phyloP scores from a whole-genome alignment of 2,888 invertebrate genomes.

The Parelbella ahira region DNA sequence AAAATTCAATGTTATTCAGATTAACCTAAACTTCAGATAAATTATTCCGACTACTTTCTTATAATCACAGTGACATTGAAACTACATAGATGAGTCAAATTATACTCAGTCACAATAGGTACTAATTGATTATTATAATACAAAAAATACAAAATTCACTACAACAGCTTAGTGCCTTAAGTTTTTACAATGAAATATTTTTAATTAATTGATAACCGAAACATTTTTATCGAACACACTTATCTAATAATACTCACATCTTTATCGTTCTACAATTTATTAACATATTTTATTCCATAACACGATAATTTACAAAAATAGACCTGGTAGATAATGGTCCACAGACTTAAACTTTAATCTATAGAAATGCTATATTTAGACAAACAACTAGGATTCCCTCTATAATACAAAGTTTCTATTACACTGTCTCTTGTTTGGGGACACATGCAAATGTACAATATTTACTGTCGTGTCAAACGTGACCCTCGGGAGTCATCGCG shows the following conservation, averaged over 20 bases:
- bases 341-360: conserved; percentile 28
- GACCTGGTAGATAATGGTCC: conserved; percentile 41
- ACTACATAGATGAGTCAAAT: conserved; percentile 10
- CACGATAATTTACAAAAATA: conserved; percentile 32
- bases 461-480: conserved; percentile 69
- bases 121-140: conserved; percentile 26
- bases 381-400: conserved; percentile 18
- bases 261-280: background rate
- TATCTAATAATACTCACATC: conserved; percentile 2
- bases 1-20: too few species aligned
- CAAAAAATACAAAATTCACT: conserved; percentile 34
- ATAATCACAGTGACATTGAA: conserved; percentile 3
- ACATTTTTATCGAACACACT: too few species aligned
- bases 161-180: conserved; percentile 16
- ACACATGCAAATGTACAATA: conserved; percentile 62
- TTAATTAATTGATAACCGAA: too few species aligned
- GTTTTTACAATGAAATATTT: too few species aligned
- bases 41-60: too few species aligned
- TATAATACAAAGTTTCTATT: conserved; percentile 33
- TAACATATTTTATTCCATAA: conserved; percentile 2
- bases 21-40: too few species aligned
- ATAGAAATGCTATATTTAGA: conserved; percentile 16
- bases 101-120: conserved; percentile 17
- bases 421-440: conserved; percentile 50
- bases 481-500: conserved; percentile 75